Percentiles rank a stretch among this genome's conserved stretches.
Evolutionary conservation across 1,140 invertebrate species (phyloP).

Genomic region (Apis laboriosa): DNA sequence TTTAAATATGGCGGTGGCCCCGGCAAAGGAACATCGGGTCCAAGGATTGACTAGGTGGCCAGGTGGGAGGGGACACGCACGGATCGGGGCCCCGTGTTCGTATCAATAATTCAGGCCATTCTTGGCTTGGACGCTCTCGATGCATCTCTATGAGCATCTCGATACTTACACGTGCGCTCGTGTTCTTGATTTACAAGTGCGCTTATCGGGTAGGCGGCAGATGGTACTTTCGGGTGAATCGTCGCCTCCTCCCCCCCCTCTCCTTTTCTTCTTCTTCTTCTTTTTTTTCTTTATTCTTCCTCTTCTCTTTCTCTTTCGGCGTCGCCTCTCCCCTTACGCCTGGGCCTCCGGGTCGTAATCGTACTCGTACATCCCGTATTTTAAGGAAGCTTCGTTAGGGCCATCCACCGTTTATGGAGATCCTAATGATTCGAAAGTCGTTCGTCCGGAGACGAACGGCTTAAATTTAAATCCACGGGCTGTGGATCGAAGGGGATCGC

Average conservation of each 20-base stretch:
- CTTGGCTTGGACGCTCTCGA: constrained; percentile 28
- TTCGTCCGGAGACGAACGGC: constrained; percentile 55
- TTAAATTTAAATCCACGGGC: constrained; percentile 62
- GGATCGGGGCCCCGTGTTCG: constrained; percentile 72
- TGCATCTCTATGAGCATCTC: constrained; percentile 40
- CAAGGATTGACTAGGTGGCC: constrained; percentile 70
- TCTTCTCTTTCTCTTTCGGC: neutral
- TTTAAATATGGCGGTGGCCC: constrained; percentile 63
- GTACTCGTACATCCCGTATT: constrained; percentile 60
- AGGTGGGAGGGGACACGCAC: constrained; percentile 69
- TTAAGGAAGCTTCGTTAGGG: constrained; percentile 67
- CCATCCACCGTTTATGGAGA: constrained; percentile 64
- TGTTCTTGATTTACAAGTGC: constrained; percentile 77
- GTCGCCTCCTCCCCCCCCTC: constrained; percentile 25
- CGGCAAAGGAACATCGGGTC: constrained; percentile 61
- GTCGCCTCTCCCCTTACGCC: constrained; percentile 3
- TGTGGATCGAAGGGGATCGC: constrained; percentile 10
- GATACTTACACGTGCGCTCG: constrained; percentile 47
- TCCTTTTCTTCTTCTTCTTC: constrained; percentile 33
- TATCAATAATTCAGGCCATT: constrained; percentile 75
- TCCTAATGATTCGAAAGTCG: constrained; percentile 65
- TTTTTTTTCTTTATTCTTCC: constrained; percentile 21
- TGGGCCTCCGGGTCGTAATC: constrained; percentile 23
- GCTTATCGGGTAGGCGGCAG: constrained; percentile 76
- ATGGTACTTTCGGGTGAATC: constrained; percentile 66